These are phyloP conservation scores for Micrastur ruficollis DNA, from an alignment of 2,797 vertebrate species.

Conservation along the genomic window DNA sequence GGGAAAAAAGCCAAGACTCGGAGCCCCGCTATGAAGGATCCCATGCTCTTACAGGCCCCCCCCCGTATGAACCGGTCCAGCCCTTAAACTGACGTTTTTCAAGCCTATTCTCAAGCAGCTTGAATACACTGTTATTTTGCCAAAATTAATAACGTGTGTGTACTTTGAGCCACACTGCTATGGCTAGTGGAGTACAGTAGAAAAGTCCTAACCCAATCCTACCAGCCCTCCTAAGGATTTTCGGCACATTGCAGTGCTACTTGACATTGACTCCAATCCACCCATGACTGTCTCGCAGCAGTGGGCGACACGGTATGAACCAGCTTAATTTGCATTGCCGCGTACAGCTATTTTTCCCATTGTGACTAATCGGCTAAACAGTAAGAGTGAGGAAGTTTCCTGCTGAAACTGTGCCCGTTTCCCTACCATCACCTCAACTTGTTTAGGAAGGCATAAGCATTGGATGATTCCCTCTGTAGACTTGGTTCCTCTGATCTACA, in stretches of 20 bases:
- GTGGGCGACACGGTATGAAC: accelerated
- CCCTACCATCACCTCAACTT: background rate
- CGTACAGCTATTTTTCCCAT: background rate
- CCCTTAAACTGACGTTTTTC: background rate
- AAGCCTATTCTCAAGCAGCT: background rate
- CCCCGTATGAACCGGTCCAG: background rate
- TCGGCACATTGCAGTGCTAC: background rate
- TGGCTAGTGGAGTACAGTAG: background rate
- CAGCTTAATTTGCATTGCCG: background rate
- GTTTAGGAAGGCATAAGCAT: background rate
- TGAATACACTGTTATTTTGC: background rate
- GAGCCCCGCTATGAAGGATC: background rate
- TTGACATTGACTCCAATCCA: background rate
- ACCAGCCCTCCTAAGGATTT: background rate
- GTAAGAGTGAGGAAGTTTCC: background rate
- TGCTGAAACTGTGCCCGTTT: background rate
- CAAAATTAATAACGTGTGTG: background rate
- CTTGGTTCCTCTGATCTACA: background rate
- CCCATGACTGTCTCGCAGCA: background rate
- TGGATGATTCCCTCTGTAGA: background rate
- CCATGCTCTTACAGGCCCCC: background rate
- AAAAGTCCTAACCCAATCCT: background rate
- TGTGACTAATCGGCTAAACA: background rate
- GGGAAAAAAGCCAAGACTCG: background rate
- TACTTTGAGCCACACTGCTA: background rate